These are phyloP conservation scores for Sinotaia quadrata DNA, from an alignment of 2,888 invertebrate species.

Conservation along the genomic window DNA sequence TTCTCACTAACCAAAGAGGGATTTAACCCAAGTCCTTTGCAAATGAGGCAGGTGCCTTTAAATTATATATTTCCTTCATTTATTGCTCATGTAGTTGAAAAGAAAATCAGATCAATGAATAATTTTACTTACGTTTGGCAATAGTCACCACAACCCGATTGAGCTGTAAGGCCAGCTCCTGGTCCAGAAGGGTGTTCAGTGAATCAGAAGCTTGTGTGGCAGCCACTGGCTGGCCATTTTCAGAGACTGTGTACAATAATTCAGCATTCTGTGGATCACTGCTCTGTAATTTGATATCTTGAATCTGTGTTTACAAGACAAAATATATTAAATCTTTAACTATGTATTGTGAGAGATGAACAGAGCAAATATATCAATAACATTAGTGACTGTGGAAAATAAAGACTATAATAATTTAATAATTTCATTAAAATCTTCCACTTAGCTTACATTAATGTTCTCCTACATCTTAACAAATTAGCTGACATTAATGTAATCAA, in stretches of 20 bases:
- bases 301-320: not conserved
- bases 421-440: too few species aligned
- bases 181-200: slow-evolving; percentile 49
- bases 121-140: slow-evolving; percentile 60
- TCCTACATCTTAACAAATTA: too few species aligned
- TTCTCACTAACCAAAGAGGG: too few species aligned
- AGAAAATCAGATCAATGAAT: too few species aligned
- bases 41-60: too few species aligned
- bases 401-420: too few species aligned
- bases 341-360: not conserved
- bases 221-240: slow-evolving; percentile 40
- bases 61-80: too few species aligned
- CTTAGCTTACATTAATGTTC: too few species aligned
- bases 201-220: slow-evolving; percentile 43
- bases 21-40: too few species aligned
- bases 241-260: slow-evolving; percentile 46
- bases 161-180: slow-evolving; percentile 62
- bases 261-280: slow-evolving; percentile 35
- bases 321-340: not conserved
- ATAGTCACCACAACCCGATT: slow-evolving; percentile 54
- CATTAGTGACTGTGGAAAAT: too few species aligned
- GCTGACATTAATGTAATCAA: too few species aligned
- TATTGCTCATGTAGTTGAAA: too few species aligned
- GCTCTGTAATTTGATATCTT: slow-evolving; percentile 39
- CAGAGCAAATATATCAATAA: not conserved